Evolutionary conservation across 1,140 invertebrate species (phyloP), one percentile per base, ranked within the genome.

Genomic region (Oncopeltus fasciatus): DNA sequence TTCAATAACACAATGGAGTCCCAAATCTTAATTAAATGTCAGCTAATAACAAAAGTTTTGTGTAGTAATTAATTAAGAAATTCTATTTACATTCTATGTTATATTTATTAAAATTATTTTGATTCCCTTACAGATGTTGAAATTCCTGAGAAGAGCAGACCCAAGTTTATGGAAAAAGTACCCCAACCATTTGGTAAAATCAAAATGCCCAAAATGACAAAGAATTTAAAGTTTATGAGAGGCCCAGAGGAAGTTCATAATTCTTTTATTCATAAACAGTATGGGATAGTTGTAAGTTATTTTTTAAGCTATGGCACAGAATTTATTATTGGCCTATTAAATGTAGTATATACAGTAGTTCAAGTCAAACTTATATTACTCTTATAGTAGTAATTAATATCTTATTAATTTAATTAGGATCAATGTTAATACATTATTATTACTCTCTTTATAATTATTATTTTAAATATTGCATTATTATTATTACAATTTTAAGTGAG

Each of bases 211-310:
- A 92, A 90, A 76, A 90, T 92, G 85, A 82, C 84, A 64, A 94
- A 90, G 70, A 78, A 79, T 51, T 72, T 93, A 0, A 77, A 79
- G 27, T 83, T 86, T 27, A 93, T 96, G 84, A 79, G 92, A 71
- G 95, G 95, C 1, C 91, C 90, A 8, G 95, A 98, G 76, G 43
- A 71, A 21, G 69, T 92, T 51, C 90, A 95, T 67, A 96, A 90
- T 70, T 79, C 79, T 51, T 75, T 98, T 2, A 77, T 90, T 57
- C 85, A 95, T 69, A 85, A 87, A 68, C 92, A 98, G 68, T 98
- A 83, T 81, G 95, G 90, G 28, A 86, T 98, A 66, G 77, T 92
- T 71, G 89, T 91, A 80, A 77, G 78, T 76, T 66, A 38, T 20
- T 21, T 20, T 1, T 28, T 14, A 2, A 27, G 14, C 31, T 38